phyloP scores from a whole-genome alignment of 2,113 vertebrate species.

The Pteruthius melanotis region DNA sequence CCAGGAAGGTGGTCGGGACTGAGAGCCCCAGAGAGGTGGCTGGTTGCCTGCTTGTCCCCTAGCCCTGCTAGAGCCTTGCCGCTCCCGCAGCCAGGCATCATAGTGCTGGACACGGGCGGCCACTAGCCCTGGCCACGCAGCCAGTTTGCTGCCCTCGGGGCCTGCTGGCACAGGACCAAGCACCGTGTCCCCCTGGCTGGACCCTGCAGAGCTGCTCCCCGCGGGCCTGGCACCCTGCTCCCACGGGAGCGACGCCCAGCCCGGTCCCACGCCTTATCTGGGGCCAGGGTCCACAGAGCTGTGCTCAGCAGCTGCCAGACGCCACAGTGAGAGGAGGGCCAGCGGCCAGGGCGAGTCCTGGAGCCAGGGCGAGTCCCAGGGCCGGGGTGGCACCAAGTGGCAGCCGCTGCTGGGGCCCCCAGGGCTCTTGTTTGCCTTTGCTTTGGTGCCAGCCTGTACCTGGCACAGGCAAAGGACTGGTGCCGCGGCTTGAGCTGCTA shows the following conservation, averaged over 20 bases:
- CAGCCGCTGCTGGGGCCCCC: background rate
- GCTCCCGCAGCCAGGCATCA: background rate
- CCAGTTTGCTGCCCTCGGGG: background rate
- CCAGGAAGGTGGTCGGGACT: fast-evolving
- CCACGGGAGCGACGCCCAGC: background rate
- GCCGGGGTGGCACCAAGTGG: fast-evolving
- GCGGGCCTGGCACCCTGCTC: background rate
- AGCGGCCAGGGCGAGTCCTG: fast-evolving
- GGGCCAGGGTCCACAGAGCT: background rate
- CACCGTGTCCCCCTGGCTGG: fast-evolving
- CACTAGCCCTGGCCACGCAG: constrained; percentile 23
- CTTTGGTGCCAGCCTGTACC: background rate
- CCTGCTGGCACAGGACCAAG: background rate
- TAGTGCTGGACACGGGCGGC: constrained; percentile 26
- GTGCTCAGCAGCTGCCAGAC: background rate
- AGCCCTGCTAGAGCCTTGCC: fast-evolving
- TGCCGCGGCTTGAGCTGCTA: background rate
- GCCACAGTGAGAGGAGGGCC: fast-evolving
- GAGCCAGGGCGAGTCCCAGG: background rate
- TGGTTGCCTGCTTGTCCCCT: background rate
- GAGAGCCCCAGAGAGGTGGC: background rate
- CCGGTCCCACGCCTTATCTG: background rate
- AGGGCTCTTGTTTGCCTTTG: background rate
- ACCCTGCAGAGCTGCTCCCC: background rate
- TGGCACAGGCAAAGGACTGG: background rate